phyloP scores from a whole-genome alignment of 2,113 vertebrate genomes.

The Xenus cinereus region DNA sequence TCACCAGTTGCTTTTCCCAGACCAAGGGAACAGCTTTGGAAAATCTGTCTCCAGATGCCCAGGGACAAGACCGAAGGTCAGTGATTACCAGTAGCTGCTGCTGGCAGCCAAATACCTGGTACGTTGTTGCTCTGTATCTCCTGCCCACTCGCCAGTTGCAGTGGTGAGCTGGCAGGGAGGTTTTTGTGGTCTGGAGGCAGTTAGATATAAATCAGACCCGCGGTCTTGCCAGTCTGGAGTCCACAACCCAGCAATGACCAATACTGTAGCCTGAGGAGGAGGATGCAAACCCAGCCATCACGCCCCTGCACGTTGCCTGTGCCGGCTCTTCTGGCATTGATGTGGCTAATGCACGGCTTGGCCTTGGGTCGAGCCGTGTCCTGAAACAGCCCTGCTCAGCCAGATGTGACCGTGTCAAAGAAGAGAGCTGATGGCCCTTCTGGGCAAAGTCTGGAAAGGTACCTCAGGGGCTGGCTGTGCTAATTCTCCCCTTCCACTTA shows the following conservation, averaged over 20 bases:
- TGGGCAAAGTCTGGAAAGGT: not conserved
- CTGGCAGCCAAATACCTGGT: conserved; percentile 31
- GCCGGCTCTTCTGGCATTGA: not conserved
- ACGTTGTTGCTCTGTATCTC: not conserved
- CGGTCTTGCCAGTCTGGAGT: conserved; percentile 19
- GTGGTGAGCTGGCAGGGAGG: conserved; percentile 27
- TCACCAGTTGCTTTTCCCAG: conserved; percentile 91
- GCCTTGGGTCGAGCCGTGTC: not conserved
- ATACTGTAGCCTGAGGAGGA: not conserved
- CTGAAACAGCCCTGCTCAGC: not conserved
- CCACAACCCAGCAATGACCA: not conserved
- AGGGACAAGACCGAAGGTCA: conserved; percentile 75
- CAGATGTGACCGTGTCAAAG: not conserved
- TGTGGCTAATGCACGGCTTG: not conserved
- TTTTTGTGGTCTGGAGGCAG: conserved; percentile 26
- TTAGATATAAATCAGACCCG: conserved; percentile 20
- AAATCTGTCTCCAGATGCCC: conserved; percentile 69
- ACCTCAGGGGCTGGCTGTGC: not conserved
- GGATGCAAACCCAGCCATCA: not conserved
- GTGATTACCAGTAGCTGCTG: conserved; percentile 48
- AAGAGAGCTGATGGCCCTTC: not conserved
- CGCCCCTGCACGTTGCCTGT: not conserved
- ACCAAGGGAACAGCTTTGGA: conserved; percentile 80
- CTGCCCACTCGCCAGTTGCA: not conserved
- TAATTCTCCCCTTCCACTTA: not conserved